phyloP scores from a whole-genome alignment of 2,797 vertebrate genomes.

The Lindbergichthys nudifrons region DNA sequence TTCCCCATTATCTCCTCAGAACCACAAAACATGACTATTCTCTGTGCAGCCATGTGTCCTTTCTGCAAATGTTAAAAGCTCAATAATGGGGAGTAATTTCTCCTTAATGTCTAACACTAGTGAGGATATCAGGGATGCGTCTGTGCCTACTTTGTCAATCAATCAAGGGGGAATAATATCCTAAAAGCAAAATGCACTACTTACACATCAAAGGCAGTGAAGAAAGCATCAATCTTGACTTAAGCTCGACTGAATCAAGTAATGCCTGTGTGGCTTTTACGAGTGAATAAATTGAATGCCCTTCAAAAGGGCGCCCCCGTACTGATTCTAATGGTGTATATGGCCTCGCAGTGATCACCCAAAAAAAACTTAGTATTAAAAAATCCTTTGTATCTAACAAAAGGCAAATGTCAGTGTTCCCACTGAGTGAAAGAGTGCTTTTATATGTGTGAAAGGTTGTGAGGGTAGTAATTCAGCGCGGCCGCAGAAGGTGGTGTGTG shows the following conservation, averaged over 20 bases:
- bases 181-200: constrained; percentile 62
- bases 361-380: constrained; percentile 67
- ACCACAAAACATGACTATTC: constrained; percentile 51
- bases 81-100: constrained; percentile 60
- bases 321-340: constrained; percentile 61
- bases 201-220: constrained; percentile 53
- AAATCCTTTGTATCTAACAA: constrained; percentile 76
- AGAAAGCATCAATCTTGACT: constrained; percentile 58
- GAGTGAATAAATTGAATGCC: constrained; percentile 67
- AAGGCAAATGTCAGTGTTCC: constrained; percentile 81
- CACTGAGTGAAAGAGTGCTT: constrained; percentile 76
- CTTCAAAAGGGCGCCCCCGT: constrained; percentile 58
- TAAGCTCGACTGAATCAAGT: constrained; percentile 59
- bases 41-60: constrained; percentile 53
- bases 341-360: constrained; percentile 68
- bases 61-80: constrained; percentile 70
- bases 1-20: constrained; percentile 62
- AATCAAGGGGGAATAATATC: constrained; percentile 63
- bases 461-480: constrained; percentile 75
- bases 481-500: constrained; percentile 70
- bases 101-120: constrained; percentile 33
- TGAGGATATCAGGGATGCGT: constrained; percentile 46
- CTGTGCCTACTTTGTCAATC: constrained; percentile 56
- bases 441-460: constrained; percentile 81
- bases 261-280: constrained; percentile 64